Percentiles rank a stretch among this genome's conserved stretches.
phyloP scores from a whole-genome alignment of 2,113 vertebrate genomes.

The Gambusia affinis region DNA sequence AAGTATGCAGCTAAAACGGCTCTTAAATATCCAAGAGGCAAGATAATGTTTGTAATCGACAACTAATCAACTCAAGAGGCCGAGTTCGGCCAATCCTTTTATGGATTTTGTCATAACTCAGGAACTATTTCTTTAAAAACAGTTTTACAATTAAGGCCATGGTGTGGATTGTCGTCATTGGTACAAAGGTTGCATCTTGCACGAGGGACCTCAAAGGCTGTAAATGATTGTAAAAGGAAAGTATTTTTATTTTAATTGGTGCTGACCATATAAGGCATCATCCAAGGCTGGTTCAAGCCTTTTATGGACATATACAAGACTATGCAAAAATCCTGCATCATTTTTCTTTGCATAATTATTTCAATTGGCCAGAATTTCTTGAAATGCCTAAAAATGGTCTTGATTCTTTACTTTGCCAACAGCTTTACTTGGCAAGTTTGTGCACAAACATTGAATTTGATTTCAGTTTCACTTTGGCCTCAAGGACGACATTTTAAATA shows the following conservation, averaged over 20 bases:
- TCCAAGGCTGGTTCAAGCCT: not conserved
- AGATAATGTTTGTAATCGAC: not conserved
- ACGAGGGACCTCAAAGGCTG: slow-evolving; percentile 11
- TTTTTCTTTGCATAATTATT: too few relatives aligned
- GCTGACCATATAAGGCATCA: not conserved
- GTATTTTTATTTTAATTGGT: not conserved
- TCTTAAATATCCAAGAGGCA: not conserved
- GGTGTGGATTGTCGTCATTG: not conserved
- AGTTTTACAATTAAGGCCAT: slow-evolving; percentile 14
- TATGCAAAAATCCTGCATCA: too few relatives aligned
- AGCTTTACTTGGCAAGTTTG: too few relatives aligned
- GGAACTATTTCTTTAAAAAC: not conserved
- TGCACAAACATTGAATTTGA: too few relatives aligned
- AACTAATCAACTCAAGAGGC: not conserved
- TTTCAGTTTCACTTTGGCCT: too few relatives aligned
- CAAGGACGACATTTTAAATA: too few relatives aligned
- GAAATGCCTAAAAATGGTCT: too few relatives aligned
- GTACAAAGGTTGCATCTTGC: slow-evolving; percentile 37
- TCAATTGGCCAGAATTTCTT: too few relatives aligned
- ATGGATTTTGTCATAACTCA: slow-evolving; percentile 7
- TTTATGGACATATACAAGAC: not conserved
- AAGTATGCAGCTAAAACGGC: not conserved
- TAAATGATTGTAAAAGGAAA: slow-evolving; percentile 26
- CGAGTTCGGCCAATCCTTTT: not conserved
- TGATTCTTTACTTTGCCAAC: too few relatives aligned